Percentiles rank a stretch among this genome's conserved stretches.
Conservation (phyloP, 64 coral and sea anemone species). For the Hydrozoanthus tunicans region DNA sequence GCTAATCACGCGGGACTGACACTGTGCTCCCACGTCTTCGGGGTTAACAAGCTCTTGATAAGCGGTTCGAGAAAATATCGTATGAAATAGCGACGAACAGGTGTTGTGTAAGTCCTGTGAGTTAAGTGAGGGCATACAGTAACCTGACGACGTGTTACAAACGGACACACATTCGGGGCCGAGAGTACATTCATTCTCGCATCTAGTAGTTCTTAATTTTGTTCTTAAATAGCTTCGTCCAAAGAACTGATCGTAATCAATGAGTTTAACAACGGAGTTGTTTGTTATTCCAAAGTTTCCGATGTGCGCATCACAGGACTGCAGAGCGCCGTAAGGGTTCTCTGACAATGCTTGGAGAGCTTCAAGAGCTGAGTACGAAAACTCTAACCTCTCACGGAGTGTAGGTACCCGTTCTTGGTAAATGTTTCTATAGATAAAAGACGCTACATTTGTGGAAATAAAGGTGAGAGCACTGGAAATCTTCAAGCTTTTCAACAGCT, state of each 20-base stretch:
- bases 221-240: constrained; percentile 4
- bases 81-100: constrained; percentile 41
- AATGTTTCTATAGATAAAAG: constrained; percentile 51
- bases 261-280: constrained; percentile 62
- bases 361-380: constrained; percentile 67
- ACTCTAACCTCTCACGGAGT: constrained; percentile 64
- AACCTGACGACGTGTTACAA: constrained; percentile 51
- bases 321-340: constrained; percentile 74
- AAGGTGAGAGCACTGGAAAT: constrained; percentile 6
- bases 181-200: constrained; percentile 36
- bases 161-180: constrained; percentile 47
- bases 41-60: constrained; percentile 40
- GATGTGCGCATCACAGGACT: constrained; percentile 83
- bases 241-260: constrained; percentile 67
- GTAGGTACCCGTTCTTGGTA: constrained; percentile 58
- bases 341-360: constrained; percentile 53
- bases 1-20: not conserved
- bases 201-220: constrained; percentile 33
- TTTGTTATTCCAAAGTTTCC: constrained; percentile 86
- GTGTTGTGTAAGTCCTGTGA: constrained; percentile 65
- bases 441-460: constrained; percentile 29
- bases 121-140: constrained; percentile 16
- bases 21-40: constrained; percentile 27
- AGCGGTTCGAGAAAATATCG: constrained; percentile 32
- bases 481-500: not conserved